These are phyloP conservation scores for Drosophila kuntzei DNA, from an alignment of 2,888 invertebrate genomes.

Conservation along the genomic window DNA sequence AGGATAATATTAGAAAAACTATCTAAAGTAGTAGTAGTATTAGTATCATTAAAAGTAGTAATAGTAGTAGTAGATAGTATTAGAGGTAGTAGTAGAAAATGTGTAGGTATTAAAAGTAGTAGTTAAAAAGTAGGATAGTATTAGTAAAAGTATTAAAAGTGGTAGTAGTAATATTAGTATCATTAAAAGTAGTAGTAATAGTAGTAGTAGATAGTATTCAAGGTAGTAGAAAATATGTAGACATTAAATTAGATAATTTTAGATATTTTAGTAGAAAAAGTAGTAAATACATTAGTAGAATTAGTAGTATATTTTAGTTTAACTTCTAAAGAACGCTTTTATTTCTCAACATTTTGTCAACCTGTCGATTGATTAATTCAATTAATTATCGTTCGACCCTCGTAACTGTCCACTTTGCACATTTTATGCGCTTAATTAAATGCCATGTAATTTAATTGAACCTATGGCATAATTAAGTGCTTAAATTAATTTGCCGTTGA, in stretches of 20 bases:
- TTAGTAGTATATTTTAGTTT: background rate
- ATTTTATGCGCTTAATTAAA: constrained; percentile 66
- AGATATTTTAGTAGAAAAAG: background rate
- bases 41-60: background rate
- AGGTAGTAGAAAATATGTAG: no score
- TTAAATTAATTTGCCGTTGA: constrained; percentile 70
- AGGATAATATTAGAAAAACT: no score
- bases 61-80: no score
- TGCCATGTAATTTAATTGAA: constrained; percentile 69
- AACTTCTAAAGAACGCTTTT: no score
- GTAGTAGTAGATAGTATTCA: no score
- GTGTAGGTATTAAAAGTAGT: background rate
- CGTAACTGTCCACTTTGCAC: constrained; percentile 18
- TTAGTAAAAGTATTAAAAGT: background rate
- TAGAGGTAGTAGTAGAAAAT: no score
- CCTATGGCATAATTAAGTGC: constrained; percentile 67
- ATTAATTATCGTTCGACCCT: background rate
- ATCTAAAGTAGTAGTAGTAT: background rate
- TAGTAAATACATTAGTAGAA: background rate
- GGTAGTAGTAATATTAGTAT: background rate
- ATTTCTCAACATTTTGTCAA: background rate
- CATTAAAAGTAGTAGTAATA: background rate
- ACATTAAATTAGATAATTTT: background rate
- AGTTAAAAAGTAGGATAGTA: no score
- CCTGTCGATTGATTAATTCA: background rate